A percentile compares a stretch with the other conserved stretches of the same genome.
Conservation (phyloP, 2,113 vertebrate species). For the Callorhinus ursinus region DNA sequence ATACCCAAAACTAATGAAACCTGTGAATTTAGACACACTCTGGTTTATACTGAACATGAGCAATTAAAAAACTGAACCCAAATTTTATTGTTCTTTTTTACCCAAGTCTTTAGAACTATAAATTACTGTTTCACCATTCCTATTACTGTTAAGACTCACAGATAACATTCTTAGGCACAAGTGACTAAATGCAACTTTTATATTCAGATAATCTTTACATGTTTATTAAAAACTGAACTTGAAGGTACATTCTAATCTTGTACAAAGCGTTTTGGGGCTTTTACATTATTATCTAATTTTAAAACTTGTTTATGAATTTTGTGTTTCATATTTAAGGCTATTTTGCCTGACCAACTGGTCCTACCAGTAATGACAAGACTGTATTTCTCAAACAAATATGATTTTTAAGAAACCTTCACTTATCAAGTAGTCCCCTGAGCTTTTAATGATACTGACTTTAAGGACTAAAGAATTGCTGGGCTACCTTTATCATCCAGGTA, state of each 20-base stretch:
- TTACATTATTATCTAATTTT: constrained; percentile 26
- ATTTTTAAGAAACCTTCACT: constrained; percentile 47
- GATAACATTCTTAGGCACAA: background rate
- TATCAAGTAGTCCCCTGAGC: background rate
- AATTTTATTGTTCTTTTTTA: background rate
- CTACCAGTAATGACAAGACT: background rate
- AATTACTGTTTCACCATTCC: background rate
- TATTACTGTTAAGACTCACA: background rate
- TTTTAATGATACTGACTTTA: constrained; percentile 57
- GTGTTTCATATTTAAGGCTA: constrained; percentile 15
- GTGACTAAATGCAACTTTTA: constrained; percentile 25
- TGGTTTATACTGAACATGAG: constrained; percentile 16
- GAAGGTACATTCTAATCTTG: background rate
- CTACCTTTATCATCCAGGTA: background rate
- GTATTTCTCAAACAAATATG: background rate
- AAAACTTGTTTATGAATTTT: background rate
- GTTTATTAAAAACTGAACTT: constrained; percentile 49
- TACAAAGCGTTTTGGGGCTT: background rate
- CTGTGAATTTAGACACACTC: constrained; percentile 23
- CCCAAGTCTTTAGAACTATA: background rate
- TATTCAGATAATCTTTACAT: background rate
- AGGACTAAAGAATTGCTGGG: background rate
- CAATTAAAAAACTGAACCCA: constrained; percentile 24
- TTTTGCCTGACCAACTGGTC: background rate
- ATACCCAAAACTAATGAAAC: background rate